These are phyloP conservation scores for Loriculus beryllinus DNA, from an alignment of 2,797 vertebrate species.

Conservation along the genomic window DNA sequence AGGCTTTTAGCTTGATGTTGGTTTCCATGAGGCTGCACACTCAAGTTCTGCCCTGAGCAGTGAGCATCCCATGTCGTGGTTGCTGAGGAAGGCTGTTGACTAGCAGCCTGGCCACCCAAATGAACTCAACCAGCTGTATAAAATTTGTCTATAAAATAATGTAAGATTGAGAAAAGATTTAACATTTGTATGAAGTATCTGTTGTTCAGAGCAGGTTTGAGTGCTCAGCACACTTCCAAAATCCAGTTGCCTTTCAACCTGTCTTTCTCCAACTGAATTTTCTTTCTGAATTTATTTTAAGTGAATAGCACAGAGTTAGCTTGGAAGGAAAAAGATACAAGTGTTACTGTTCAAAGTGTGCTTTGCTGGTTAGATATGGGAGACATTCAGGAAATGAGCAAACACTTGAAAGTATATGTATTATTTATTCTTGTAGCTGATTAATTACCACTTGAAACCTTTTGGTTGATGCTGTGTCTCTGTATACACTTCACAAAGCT, in stretches of 20 bases:
- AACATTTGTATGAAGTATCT: not conserved
- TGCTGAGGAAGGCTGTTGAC: not conserved
- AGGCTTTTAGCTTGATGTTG: not conserved
- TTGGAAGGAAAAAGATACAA: not conserved
- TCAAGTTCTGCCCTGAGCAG: not conserved
- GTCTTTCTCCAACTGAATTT: not conserved
- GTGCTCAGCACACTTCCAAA: not conserved
- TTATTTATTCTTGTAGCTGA: conserved; percentile 17
- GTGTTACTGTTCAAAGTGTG: not conserved
- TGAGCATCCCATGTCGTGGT: not conserved
- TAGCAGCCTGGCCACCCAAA: not conserved
- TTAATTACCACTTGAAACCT: not conserved
- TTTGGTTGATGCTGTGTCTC: not conserved
- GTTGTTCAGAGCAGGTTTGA: not conserved
- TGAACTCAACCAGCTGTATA: not conserved
- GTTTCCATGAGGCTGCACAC: not conserved
- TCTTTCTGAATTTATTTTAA: not conserved
- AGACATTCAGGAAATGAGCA: not conserved
- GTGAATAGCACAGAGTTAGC: not conserved
- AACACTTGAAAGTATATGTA: not conserved
- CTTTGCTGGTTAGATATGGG: not conserved
- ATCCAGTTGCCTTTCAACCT: not conserved
- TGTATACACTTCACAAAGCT: not conserved
- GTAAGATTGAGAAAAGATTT: not conserved
- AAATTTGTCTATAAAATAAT: not conserved